A percentile compares a stretch with the other conserved stretches of the same genome.
phyloP scores from a whole-genome alignment of 2,888 invertebrate genomes.

The Beris chalybata region DNA sequence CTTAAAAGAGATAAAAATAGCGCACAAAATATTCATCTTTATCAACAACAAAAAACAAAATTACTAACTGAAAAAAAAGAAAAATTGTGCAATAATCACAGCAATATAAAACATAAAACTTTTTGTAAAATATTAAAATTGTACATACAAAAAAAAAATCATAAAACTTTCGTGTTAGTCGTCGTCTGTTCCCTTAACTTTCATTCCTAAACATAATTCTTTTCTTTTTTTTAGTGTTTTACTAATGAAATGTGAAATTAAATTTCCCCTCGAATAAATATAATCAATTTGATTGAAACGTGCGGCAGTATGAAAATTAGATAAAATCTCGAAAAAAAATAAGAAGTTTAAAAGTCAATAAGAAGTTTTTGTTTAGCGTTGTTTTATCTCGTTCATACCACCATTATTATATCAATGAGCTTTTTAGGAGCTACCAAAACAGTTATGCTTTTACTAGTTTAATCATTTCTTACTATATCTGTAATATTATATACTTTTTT shows the following conservation, averaged over 20 bases:
- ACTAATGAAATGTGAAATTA: neutral
- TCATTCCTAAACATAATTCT: neutral
- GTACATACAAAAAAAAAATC: constrained; percentile 15
- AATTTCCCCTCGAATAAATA: neutral
- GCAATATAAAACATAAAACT: constrained; percentile 19
- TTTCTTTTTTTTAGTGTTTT: neutral
- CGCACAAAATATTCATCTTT: neutral
- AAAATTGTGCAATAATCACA: constrained; percentile 29
- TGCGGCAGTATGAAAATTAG: constrained; percentile 1
- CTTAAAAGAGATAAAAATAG: too few relatives aligned
- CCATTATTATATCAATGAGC: constrained; percentile 20
- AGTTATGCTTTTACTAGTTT: constrained; percentile 20
- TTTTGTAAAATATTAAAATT: constrained; percentile 7
- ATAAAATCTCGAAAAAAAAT: constrained; percentile 1
- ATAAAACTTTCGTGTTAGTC: neutral
- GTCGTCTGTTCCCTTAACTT: too few relatives aligned
- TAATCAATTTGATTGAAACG: constrained; percentile 22
- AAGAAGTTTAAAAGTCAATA: too few relatives aligned
- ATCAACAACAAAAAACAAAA: neutral
- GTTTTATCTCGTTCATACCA: constrained; percentile 1
- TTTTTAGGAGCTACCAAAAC: constrained; percentile 27
- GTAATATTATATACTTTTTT: constrained; percentile 18
- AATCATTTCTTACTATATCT: constrained; percentile 25
- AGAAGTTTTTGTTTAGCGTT: constrained; percentile 7
- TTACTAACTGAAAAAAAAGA: neutral